Conservation (phyloP, 2,113 vertebrate genomes). For the Ornithorhynchus anatinus region DNA sequence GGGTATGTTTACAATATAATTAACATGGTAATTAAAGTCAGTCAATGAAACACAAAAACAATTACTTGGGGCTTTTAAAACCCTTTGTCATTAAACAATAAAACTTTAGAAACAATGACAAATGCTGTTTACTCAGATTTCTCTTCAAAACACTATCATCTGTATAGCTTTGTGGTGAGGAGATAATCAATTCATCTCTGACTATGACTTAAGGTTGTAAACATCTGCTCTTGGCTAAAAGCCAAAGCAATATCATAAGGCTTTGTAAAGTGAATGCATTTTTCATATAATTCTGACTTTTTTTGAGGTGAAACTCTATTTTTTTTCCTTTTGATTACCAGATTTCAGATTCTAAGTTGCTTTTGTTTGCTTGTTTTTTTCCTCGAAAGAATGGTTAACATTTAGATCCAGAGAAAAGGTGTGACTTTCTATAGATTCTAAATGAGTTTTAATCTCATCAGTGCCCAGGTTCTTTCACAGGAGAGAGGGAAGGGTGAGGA, state of each 20-base stretch:
- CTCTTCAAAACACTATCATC: slow-evolving; percentile 22
- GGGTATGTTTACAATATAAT: slow-evolving; percentile 27
- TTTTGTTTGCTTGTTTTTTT: no score
- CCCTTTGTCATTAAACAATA: slow-evolving; percentile 42
- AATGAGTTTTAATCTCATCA: no score
- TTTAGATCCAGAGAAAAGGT: no score
- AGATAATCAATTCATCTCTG: background rate
- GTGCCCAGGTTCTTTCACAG: no score
- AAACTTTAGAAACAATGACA: slow-evolving; percentile 36
- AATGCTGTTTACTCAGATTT: slow-evolving; percentile 46
- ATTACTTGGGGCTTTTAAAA: slow-evolving; percentile 35
- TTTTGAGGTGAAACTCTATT: background rate
- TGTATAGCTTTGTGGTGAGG: background rate
- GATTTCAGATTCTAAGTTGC: slow-evolving; percentile 6
- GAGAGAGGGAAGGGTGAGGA: no score
- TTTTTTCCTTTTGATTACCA: background rate
- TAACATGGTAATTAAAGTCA: slow-evolving; percentile 44
- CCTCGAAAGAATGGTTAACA: background rate
- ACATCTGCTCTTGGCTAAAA: background rate
- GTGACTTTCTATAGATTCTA: no score
- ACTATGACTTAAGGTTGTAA: slow-evolving; percentile 25
- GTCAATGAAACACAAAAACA: slow-evolving; percentile 46
- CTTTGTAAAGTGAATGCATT: slow-evolving; percentile 27
- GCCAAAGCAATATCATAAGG: slow-evolving; percentile 9
- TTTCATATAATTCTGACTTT: slow-evolving; percentile 13